Evolutionary conservation across 2,888 invertebrate species (phyloP), one percentile per base, ranked within the genome.

Genomic region (Neoascia interrupta): DNA sequence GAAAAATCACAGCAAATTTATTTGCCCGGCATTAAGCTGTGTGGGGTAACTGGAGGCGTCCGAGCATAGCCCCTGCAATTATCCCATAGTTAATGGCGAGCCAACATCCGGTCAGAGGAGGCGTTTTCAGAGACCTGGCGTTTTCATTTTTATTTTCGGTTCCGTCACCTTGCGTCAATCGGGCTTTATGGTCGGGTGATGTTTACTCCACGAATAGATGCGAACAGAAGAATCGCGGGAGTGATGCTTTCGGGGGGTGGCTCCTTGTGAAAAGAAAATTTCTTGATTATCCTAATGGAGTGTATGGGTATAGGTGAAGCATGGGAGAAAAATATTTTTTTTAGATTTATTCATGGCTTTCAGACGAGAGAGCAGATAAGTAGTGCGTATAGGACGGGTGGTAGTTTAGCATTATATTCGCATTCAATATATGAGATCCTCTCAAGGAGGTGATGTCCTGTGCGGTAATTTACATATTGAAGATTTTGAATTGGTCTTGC

Each of bases 1-100:
- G 53, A 70, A 56, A 70, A 76, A 76, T 76, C 76, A 70, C 76
- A 26, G 18, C 26, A 58, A 76, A 76, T 76, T 70, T 76, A 70
- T 76, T 76, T 70, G 76, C 53, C 26, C 58, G 60, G 64, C 26
- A 70, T 76, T 70, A 70, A 21, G 36, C 26, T 36, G 54, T 31
- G 36, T n/a, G n/a, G n/a, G n/a, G n/a, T n/a, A n/a, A n/a, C n/a
- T n/a, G 28, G 26, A 39, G 49, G 73, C 47, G 66, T 60, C 45
- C 47, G 18, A 70, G 45, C 61, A 39, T 28, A 60, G 64, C 64
- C 53, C 34, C 36, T 47, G 45, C 76, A 76, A 76, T 76, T 76
- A 76, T 76, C 64, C 76, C 41, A 41, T 76, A 72, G 76, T 76
- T 70, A 72, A 76, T 76, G 64, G 60, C 47, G 54, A 70, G 45